Evolutionary conservation across 2,113 vertebrate species (phyloP), one percentile per base, ranked within the genome.

Genomic region (Rhinichthys klamathensis): DNA sequence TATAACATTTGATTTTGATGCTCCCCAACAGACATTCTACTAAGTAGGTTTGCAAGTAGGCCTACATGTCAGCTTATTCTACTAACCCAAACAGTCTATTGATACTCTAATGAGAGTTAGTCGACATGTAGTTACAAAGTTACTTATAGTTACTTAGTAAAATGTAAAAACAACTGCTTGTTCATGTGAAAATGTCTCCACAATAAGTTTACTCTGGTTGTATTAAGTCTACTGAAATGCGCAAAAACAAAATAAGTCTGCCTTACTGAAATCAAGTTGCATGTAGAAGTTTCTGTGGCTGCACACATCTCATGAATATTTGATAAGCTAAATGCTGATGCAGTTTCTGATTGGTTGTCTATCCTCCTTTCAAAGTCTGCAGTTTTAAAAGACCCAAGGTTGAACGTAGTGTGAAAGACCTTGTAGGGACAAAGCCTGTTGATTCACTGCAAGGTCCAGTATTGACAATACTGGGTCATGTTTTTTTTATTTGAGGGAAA

Each of bases 371-470:
- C 9, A 44, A 46, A 73, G 41, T 46, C 10, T 73, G n/a, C 23
- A 0, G 10, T 44, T 72, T 72, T 11, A 38, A 41, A 70, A n/a
- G 67, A 12, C 32, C 67, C 21, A n/a, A 44, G 38, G 21, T 73
- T 44, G 56, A 56, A 10, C 2, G 5, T 25, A 56, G 27, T 11
- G 18, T 23, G 16, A 56, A 76, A 18, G 56, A 54, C 18, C 21
- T 21, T 78, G 1, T 11, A n/a, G 16, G 58, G 77, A 63, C 32
- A 44, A 25, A 63, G 32, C 49, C 30, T 10, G 54, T 69, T 8
- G 16, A 69, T 69, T 69, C 65, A 69, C 18, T 35, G 30, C 35
- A 58, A 86, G 87, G 73, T 69, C 84, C 88, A 92, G 90, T 79
- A 84, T 32, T 69, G 84, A 60, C 75, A 82, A 27, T 35, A 86